Base-by-base conservation (phyloP, 2,888 invertebrate genomes). In the Hypolimnas misippus region DNA sequence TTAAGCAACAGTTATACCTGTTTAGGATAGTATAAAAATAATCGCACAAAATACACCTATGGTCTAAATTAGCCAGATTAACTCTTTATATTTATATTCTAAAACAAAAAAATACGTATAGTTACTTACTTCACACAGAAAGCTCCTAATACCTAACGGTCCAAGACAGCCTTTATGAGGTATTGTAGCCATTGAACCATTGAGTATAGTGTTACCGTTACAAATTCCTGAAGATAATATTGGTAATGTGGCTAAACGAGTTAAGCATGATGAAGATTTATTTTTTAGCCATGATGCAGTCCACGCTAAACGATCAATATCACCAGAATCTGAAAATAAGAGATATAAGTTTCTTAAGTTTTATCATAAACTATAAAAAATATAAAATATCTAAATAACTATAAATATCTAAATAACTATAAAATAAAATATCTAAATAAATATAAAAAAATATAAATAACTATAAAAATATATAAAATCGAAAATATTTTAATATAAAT, bases 121-220 rank as follows among this genome's bases (percentile, higher is more conserved):
- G n/a, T n/a, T 25, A 61, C 31, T 81, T 82, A 94, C 94, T 69
- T 83, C 75, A 70, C 94, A 94, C 59, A 93, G 73, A 10, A 91
- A 79, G 50, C 89, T 90, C 19, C 74, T 79, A 14, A 84, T 77
- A 6, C 93, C 93, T 49, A 93, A 70, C 19, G 94, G 82, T 1
- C 94, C 94, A 10, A 93, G 74, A 70, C 94, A 94, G 14, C 93
- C 93, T 59, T 93, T 93, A 72, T 94, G 93, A 12, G 57, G 8
- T 16, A 53, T 6, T 17, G 77, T 71, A 44, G 89, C 91, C 54
- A 88, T 78, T 2, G 19, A 46, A 59, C 80, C 76, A 17, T 72
- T 70, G 0, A 73, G 55, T 57, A 87, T 70, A 2, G 84, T 80
- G 1, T 83, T 81, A 60, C 78, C 81, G 0, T 86, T 64, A 73